Percentiles rank a stretch among this genome's conserved stretches.
Conservation (phyloP, 2,797 vertebrate species). For the Astyanax mexicanus region DNA sequence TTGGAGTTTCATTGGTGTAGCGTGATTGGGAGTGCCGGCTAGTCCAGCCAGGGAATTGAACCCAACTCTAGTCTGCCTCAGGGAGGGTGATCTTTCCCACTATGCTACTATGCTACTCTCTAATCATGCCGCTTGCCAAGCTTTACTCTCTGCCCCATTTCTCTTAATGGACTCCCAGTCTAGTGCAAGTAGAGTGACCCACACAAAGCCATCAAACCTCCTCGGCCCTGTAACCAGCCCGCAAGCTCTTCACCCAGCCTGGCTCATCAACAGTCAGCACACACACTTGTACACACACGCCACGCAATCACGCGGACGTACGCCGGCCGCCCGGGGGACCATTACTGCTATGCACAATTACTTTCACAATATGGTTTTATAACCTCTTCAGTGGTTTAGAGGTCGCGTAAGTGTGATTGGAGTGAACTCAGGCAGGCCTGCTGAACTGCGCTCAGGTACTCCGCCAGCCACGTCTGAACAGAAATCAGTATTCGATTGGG, state of each 20-base stretch:
- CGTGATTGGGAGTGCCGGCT: too few species aligned
- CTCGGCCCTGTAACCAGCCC: constrained; percentile 29
- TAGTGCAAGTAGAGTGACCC: constrained; percentile 13
- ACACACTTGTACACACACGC: constrained; percentile 4
- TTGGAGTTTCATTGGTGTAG: too few species aligned
- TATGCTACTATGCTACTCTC: neutral
- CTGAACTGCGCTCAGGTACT: neutral
- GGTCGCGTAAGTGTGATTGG: constrained; percentile 1
- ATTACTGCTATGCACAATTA: constrained; percentile 33
- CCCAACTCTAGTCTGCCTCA: too few species aligned
- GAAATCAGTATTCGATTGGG: constrained; percentile 6
- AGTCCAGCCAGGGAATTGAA: too few species aligned
- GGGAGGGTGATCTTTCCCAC: too few species aligned
- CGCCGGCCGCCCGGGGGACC: neutral
- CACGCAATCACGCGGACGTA: neutral
- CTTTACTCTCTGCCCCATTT: neutral
- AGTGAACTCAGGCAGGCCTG: constrained; percentile 11
- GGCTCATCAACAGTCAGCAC: constrained; percentile 41
- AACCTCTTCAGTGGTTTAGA: constrained; percentile 28
- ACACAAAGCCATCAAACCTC: constrained; percentile 26
- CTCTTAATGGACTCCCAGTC: neutral
- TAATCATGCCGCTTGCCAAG: neutral
- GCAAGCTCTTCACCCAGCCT: neutral
- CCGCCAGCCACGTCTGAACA: neutral
- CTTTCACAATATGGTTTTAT: constrained; percentile 13